Evolutionary conservation across 2,888 invertebrate genomes (phyloP).

Genomic region (Terebella lapidaria): DNA sequence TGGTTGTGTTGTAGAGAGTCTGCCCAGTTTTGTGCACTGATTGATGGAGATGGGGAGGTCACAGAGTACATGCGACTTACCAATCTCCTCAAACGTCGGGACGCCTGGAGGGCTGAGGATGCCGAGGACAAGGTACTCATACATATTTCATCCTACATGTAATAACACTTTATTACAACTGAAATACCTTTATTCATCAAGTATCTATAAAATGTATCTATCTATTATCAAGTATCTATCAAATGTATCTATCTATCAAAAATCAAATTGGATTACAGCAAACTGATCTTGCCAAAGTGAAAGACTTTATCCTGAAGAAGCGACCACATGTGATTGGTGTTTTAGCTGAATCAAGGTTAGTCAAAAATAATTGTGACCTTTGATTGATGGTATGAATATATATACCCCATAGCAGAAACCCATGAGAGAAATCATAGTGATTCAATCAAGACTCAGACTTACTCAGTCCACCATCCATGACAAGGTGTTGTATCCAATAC

Average conservation of each 20-base stretch:
- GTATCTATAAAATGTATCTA: neutral
- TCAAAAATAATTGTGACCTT: too few relatives aligned
- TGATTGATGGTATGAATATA: too few relatives aligned
- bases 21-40: conserved; percentile 81
- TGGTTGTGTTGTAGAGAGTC: too few relatives aligned
- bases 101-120: conserved; percentile 67
- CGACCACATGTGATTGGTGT: conserved; percentile 91
- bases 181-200: neutral
- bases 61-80: conserved; percentile 84
- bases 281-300: conserved; percentile 64
- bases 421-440: too few relatives aligned
- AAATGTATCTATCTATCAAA: neutral
- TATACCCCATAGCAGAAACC: too few relatives aligned
- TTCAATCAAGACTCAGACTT: too few relatives aligned
- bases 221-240: neutral
- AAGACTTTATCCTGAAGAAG: conserved; percentile 79
- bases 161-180: neutral
- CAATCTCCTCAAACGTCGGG: conserved; percentile 74
- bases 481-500: too few relatives aligned
- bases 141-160: neutral
- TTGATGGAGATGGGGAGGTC: conserved; percentile 85
- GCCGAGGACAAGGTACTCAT: conserved; percentile 58
- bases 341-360: conserved; percentile 75
- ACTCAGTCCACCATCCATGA: too few relatives aligned
- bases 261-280: conserved; percentile 10